Conservation (phyloP, 2,113 vertebrate genomes). For the Leptodactylus fuscus region DNA sequence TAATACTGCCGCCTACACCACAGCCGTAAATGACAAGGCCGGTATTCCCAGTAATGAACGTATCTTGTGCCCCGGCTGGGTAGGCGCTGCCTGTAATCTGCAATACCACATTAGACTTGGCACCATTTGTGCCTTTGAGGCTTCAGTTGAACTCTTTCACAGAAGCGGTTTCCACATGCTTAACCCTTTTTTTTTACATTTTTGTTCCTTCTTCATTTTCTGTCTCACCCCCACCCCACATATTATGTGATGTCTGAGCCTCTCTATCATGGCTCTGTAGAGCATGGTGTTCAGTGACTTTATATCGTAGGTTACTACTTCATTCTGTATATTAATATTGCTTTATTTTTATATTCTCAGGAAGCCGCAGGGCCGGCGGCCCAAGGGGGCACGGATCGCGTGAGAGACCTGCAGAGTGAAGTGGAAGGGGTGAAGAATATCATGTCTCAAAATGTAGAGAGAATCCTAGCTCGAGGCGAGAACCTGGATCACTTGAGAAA, state of each 20-base stretch:
- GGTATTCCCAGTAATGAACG: too few relatives aligned
- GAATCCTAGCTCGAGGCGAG: slow-evolving; percentile 91
- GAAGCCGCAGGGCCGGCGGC: slow-evolving; percentile 61
- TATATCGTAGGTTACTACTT: too few relatives aligned
- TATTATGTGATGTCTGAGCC: not conserved
- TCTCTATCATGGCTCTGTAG: not conserved
- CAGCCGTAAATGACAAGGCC: too few relatives aligned
- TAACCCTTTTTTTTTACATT: not conserved
- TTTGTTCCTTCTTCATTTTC: not conserved
- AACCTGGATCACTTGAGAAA: slow-evolving; percentile 88
- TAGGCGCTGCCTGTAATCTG: not conserved
- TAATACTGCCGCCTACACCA: too few relatives aligned
- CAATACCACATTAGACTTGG: not conserved
- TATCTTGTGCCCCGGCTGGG: not conserved
- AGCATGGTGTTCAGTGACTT: not conserved
- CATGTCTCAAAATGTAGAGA: slow-evolving; percentile 92
- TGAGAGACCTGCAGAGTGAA: slow-evolving; percentile 79
- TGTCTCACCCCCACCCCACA: not conserved
- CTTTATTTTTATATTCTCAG: slow-evolving; percentile 55
- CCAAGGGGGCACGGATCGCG: slow-evolving; percentile 63
- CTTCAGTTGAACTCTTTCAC: slow-evolving; percentile 7
- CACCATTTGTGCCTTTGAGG: not conserved
- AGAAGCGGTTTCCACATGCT: not conserved
- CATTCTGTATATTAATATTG: not conserved
- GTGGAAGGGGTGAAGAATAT: slow-evolving; percentile 89